These are phyloP conservation scores for Trachelus tabidus DNA, from an alignment of 2,888 invertebrate genomes.

Conservation along the genomic window DNA sequence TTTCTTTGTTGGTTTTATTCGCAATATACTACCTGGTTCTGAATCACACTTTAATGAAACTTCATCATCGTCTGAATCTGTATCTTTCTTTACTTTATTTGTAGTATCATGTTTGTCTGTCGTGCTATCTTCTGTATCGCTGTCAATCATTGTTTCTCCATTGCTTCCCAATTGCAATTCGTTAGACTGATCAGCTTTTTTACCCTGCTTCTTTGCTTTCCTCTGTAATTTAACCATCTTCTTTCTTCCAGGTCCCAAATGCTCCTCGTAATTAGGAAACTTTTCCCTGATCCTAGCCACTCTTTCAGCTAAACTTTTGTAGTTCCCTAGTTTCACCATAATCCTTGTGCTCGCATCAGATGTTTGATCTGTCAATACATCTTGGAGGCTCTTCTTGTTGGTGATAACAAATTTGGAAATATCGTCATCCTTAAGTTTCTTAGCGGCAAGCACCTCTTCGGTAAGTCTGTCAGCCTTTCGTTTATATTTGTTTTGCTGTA, in stretches of 20 bases:
- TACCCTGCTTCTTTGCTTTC: slow-evolving; percentile 22
- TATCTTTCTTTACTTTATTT: background rate
- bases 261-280: slow-evolving; percentile 48
- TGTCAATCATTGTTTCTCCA: background rate
- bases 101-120: background rate
- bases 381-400: slow-evolving; percentile 33
- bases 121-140: background rate
- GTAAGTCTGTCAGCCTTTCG: slow-evolving; percentile 47
- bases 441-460: slow-evolving; percentile 47
- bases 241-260: slow-evolving; percentile 37
- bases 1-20: background rate
- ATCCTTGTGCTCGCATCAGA: slow-evolving; percentile 35
- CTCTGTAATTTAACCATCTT: slow-evolving; percentile 31
- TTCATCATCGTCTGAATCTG: background rate
- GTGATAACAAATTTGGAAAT: slow-evolving; percentile 50
- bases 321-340: slow-evolving; percentile 43
- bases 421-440: slow-evolving; percentile 55
- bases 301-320: slow-evolving; percentile 39
- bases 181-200: background rate
- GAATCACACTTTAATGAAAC: background rate
- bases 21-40: background rate
- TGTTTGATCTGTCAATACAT: slow-evolving; percentile 38
- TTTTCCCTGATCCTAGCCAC: slow-evolving; percentile 49
- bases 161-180: background rate
- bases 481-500: slow-evolving; percentile 47